Evolutionary conservation across 1,140 invertebrate genomes (phyloP).

Genomic region (Mycetomoellerius zeteki): DNA sequence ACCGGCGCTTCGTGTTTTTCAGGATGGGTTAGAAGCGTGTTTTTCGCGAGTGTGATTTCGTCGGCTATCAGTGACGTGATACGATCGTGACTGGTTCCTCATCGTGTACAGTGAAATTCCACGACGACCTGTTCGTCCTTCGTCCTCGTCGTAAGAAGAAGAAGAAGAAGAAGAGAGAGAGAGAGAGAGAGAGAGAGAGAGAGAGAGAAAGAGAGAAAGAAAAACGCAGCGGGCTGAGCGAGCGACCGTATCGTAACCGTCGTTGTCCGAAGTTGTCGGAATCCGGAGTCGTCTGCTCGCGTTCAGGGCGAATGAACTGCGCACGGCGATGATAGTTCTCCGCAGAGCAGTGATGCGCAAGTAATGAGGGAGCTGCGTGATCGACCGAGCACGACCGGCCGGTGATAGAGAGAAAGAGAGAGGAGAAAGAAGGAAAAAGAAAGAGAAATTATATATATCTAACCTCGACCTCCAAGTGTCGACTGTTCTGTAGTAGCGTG

Average conservation of each 20-base stretch:
- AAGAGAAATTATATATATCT: slow-evolving; percentile 12
- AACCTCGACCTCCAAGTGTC: slow-evolving; percentile 69
- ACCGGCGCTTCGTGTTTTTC: not conserved
- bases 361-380: slow-evolving; percentile 73
- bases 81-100: not conserved
- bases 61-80: slow-evolving; percentile 36
- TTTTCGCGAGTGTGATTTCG: slow-evolving; percentile 41
- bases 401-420: not conserved
- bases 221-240: not conserved
- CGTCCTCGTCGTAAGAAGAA: not conserved
- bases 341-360: slow-evolving; percentile 54
- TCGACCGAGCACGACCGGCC: slow-evolving; percentile 69
- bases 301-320: slow-evolving; percentile 66
- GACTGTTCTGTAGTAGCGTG: slow-evolving; percentile 26
- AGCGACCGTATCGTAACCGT: not conserved
- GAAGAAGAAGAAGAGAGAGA: not conserved
- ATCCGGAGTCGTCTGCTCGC: slow-evolving; percentile 30
- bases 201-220: not conserved
- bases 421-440: not conserved
- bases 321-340: slow-evolving; percentile 53
- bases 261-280: slow-evolving; percentile 45
- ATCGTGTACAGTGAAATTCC: slow-evolving; percentile 12
- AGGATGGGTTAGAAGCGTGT: slow-evolving; percentile 30
- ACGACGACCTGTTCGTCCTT: not conserved
- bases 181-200: not conserved